These are phyloP conservation scores for Triplophysa bombifrons DNA, from an alignment of 2,797 vertebrate species.

Conservation along the genomic window DNA sequence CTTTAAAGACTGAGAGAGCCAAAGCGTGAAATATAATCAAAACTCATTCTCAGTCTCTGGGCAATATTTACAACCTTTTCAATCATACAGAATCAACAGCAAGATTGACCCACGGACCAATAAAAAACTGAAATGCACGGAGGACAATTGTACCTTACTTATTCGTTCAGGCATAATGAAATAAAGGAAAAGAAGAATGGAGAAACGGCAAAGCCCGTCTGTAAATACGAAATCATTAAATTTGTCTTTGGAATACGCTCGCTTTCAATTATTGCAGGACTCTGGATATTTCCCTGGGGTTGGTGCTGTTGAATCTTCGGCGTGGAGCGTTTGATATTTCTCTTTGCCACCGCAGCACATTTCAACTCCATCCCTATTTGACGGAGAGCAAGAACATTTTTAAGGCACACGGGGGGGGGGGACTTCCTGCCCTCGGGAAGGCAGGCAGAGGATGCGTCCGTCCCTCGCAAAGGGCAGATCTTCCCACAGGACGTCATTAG, in stretches of 20 bases:
- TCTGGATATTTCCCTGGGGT: slow-evolving; percentile 4
- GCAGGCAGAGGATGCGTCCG: neutral
- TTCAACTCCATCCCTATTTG: neutral
- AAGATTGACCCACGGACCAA: slow-evolving; percentile 30
- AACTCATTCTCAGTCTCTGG: slow-evolving; percentile 23
- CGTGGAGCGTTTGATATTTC: slow-evolving; percentile 5
- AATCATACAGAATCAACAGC: slow-evolving; percentile 19
- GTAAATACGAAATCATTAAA: neutral
- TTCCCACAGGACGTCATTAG: slow-evolving; percentile 56
- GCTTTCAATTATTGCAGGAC: slow-evolving; percentile 17
- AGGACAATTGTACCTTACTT: slow-evolving; percentile 21
- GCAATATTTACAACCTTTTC: slow-evolving; percentile 52
- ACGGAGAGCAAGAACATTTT: neutral
- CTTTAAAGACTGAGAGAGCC: slow-evolving; percentile 36
- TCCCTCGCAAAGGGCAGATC: slow-evolving; percentile 51
- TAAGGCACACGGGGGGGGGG: neutral
- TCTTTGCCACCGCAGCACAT: neutral
- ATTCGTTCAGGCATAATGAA: slow-evolving; percentile 8
- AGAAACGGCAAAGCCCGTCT: slow-evolving; percentile 18
- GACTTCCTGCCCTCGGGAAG: slow-evolving; percentile 10
- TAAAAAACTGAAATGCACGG: slow-evolving; percentile 24
- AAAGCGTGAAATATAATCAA: slow-evolving; percentile 47
- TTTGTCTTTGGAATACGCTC: neutral
- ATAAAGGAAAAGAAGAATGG: slow-evolving; percentile 17
- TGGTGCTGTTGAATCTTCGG: neutral